Evolutionary conservation across 2,888 invertebrate genomes (phyloP).

Genomic region (Rhingia rostrata): DNA sequence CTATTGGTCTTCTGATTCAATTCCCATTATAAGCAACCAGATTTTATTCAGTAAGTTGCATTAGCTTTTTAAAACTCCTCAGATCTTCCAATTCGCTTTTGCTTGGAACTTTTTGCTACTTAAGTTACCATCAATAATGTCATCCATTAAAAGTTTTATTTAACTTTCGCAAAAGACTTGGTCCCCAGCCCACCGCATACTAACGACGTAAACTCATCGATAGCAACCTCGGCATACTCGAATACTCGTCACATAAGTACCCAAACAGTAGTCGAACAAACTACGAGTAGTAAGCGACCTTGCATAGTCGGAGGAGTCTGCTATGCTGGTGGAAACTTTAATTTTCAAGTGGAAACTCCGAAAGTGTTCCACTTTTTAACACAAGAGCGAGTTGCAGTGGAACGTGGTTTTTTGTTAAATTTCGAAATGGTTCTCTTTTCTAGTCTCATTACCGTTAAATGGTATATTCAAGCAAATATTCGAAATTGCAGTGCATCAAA

Average conservation of each 20-base stretch:
- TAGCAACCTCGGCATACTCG: constrained; percentile 5
- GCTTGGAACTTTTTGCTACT: not conserved
- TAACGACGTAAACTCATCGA: constrained; percentile 54
- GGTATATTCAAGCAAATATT: constrained; percentile 10
- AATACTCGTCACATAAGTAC: constrained; percentile 21
- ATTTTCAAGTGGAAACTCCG: constrained; percentile 30
- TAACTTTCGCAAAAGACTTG: constrained; percentile 28
- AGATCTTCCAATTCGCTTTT: not conserved
- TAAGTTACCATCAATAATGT: constrained; percentile 39
- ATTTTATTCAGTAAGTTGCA: too few relatives aligned
- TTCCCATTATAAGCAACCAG: too few relatives aligned
- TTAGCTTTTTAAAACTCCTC: not conserved
- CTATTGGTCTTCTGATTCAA: too few relatives aligned
- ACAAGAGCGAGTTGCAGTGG: not conserved
- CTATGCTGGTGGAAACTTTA: constrained; percentile 16
- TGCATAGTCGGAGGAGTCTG: constrained; percentile 17
- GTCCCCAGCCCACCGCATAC: not conserved
- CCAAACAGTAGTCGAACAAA: not conserved
- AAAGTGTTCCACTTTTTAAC: constrained; percentile 31
- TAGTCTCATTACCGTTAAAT: constrained; percentile 39
- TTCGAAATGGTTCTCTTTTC: not conserved
- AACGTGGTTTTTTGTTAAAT: constrained; percentile 25
- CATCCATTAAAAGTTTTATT: constrained; percentile 56
- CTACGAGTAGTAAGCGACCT: constrained; percentile 24
- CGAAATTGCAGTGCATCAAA: constrained; percentile 19